Conservation (phyloP, 2,888 invertebrate species). For the Alsophila aescularia region DNA sequence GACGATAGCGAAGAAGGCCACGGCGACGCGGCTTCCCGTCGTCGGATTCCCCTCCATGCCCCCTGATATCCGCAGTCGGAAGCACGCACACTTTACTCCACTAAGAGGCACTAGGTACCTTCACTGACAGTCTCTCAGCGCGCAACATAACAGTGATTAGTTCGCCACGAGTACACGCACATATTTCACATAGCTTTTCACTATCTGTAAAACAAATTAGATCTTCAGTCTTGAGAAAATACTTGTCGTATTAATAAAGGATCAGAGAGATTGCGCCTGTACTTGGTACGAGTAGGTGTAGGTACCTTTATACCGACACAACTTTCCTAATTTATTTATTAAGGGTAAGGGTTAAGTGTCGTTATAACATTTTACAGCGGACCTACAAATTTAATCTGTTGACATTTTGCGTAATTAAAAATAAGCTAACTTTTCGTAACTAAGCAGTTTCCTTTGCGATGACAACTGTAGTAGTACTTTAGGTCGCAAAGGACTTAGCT, state of each 20-base stretch:
- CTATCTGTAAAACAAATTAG: conserved; percentile 52
- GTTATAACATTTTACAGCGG: conserved; percentile 35
- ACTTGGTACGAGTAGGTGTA: neutral
- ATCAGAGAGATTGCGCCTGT: conserved; percentile 19
- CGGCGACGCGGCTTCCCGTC: conserved; percentile 72
- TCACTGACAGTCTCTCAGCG: conserved; percentile 27
- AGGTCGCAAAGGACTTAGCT: neutral
- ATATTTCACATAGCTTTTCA: conserved; percentile 53
- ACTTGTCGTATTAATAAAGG: conserved; percentile 12
- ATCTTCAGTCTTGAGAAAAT: conserved; percentile 10
- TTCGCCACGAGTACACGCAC: conserved; percentile 64
- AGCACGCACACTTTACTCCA: conserved; percentile 40
- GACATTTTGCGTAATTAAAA: conserved; percentile 35
- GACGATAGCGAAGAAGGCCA: conserved; percentile 75
- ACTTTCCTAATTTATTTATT: conserved; percentile 35
- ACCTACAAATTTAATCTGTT: conserved; percentile 34
- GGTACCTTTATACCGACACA: conserved; percentile 14
- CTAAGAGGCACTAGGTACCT: conserved; percentile 21
- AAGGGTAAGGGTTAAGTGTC: conserved; percentile 34
- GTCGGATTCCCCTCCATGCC: conserved; percentile 73
- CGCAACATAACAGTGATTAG: conserved; percentile 50
- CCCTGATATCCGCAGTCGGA: conserved; percentile 56
- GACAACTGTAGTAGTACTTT: conserved; percentile 11
- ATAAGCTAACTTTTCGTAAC: conserved; percentile 32
- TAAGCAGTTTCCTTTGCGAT: conserved; percentile 14